Evolutionary conservation across 2,113 vertebrate species (phyloP), one percentile per base, ranked within the genome.

Genomic region (Arvicanthis niloticus): DNA sequence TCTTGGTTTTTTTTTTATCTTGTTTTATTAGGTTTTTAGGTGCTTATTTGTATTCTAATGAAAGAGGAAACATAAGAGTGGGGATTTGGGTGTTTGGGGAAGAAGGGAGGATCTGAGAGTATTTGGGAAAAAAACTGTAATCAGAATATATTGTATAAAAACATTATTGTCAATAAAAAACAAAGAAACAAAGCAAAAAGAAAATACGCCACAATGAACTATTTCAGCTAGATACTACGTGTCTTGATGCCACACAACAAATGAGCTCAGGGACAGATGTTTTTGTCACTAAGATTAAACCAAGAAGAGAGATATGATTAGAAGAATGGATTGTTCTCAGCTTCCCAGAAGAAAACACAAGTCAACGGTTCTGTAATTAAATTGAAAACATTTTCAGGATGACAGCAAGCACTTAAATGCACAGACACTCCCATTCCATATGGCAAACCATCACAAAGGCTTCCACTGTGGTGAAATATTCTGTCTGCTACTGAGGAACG

Each of bases 261-360:
- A 94, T 21, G 0, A 91, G 88, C 45, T 81, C 56, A 21, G 0
- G 77, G 42, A 37, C 5, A 72, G 12, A 78, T 1, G 37, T 81
- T 96, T 93, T 72, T 42, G 80, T 95, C 80, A 89, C 22, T 10
- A 42, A 88, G 68, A 86, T 26, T 78, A 78, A 92, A 8, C 2
- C 19, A 6, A 67, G 94, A 96, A 89, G 56, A 22, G 10, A 58
- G 29, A 58, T 24, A 89, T 58, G 75, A n/a, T 65, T 60, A 89
- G 95, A 58, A 92, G 26, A 89, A 91, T 15, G 51, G 51, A 86
- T 84, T 51, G 19, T 89, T 95, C 78, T 91, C 2, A 0, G 58
- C 95, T 96, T 95, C 70, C 93, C 95, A 95, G 89, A 90, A 90
- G 62, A 87, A 77, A 88, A 95, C 98, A 89, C 70, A 80, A 97